Percentiles rank a stretch among this genome's conserved stretches.
Conservation (phyloP, 2,888 invertebrate genomes). For the Cantharis lateralis region DNA sequence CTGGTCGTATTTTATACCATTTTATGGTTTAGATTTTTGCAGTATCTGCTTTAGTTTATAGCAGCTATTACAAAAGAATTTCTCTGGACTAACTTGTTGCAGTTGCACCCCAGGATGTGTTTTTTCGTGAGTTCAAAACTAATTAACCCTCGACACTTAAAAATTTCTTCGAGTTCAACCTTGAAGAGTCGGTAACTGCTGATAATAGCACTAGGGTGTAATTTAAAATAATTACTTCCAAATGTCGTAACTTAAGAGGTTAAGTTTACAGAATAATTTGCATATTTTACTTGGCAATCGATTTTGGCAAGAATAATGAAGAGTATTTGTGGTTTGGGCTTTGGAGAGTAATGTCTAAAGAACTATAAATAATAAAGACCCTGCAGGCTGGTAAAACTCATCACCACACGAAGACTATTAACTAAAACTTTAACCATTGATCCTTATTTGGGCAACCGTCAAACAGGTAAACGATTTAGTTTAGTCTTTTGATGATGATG, state of each 20-base stretch:
- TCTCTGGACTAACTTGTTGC: not conserved
- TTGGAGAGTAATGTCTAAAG: constrained; percentile 37
- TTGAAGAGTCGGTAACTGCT: not conserved
- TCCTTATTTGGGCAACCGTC: constrained; percentile 40
- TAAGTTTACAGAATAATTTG: constrained; percentile 24
- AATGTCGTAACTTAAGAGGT: constrained; percentile 3
- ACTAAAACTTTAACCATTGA: constrained; percentile 35
- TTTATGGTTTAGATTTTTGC: constrained; percentile 1
- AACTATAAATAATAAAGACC: constrained; percentile 41
- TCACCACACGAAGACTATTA: constrained; percentile 42
- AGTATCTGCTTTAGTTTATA: not conserved
- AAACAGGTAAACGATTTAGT: constrained; percentile 38
- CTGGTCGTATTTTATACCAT: constrained; percentile 8
- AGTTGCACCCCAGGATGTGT: too few relatives aligned
- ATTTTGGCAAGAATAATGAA: constrained; percentile 31
- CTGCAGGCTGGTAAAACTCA: constrained; percentile 41
- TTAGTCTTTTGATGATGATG: constrained; percentile 34
- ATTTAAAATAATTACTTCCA: not conserved
- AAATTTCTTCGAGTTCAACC: not conserved
- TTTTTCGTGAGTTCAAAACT: not conserved
- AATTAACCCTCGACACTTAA: not conserved
- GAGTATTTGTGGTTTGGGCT: constrained; percentile 26
- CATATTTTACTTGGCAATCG: constrained; percentile 28
- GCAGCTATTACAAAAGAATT: not conserved
- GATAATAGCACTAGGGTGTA: not conserved